These are phyloP conservation scores for Hydropotes inermis DNA, from an alignment of 2,113 vertebrate species.

Conservation along the genomic window DNA sequence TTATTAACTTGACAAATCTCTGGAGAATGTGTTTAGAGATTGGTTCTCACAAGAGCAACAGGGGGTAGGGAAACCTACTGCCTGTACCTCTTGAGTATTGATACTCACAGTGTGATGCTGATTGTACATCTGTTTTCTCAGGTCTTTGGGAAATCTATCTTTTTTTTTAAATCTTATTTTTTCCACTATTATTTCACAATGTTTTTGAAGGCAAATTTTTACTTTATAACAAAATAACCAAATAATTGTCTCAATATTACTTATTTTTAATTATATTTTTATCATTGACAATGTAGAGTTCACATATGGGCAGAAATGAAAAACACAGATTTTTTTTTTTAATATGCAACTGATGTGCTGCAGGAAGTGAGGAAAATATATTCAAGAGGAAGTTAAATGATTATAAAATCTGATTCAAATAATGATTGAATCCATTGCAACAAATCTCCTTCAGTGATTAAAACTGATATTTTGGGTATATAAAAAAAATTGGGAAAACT, in stretches of 20 bases:
- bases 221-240: not conserved
- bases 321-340: not conserved
- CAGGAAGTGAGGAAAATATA: not conserved
- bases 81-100: not conserved
- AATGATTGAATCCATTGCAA: not conserved
- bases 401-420: not conserved
- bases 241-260: not conserved
- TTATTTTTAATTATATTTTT: not conserved
- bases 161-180: not conserved
- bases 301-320: not conserved
- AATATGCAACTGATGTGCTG: not conserved
- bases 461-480: not conserved
- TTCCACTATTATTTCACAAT: not conserved
- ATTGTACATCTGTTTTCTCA: not conserved
- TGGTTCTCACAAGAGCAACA: conserved; percentile 19
- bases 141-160: not conserved
- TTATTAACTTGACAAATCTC: not conserved
- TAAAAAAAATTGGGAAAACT: not conserved
- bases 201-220: not conserved
- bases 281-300: not conserved
- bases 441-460: not conserved
- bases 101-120: not conserved
- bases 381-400: not conserved
- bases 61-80: not conserved
- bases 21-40: not conserved